phyloP scores from a whole-genome alignment of 2,797 vertebrate species.

The Eulemur albifrons region DNA sequence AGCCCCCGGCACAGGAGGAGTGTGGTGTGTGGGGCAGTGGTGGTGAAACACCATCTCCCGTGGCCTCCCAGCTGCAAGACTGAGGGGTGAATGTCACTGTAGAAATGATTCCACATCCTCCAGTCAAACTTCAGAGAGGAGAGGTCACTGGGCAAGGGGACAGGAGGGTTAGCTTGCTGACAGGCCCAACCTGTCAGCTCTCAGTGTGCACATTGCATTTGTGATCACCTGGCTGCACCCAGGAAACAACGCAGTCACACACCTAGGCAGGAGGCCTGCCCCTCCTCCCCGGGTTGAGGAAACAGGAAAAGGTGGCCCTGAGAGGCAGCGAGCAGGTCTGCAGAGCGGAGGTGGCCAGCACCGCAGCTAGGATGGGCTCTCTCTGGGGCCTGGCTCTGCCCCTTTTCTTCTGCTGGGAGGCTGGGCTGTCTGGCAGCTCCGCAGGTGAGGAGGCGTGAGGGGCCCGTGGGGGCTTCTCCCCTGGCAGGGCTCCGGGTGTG shows the following conservation, averaged over 20 bases:
- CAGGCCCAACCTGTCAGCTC: neutral
- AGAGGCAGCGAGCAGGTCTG: neutral
- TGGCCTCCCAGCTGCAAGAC: neutral
- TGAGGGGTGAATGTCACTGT: neutral
- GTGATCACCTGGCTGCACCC: neutral
- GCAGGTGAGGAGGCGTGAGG: conserved; percentile 47
- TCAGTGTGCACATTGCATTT: neutral
- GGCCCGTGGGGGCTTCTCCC: neutral
- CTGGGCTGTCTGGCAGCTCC: neutral
- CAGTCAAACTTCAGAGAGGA: neutral
- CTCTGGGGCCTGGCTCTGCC: conserved; percentile 22
- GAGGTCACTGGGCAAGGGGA: neutral
- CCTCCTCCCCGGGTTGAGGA: conserved; percentile 39
- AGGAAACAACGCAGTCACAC: conserved; percentile 28
- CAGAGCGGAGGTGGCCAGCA: neutral
- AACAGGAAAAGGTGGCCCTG: conserved; percentile 50
- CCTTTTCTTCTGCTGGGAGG: conserved; percentile 49
- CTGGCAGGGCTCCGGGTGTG: neutral
- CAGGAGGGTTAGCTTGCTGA: neutral
- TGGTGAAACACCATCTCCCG: neutral
- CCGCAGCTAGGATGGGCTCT: conserved; percentile 32
- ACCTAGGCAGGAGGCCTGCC: neutral
- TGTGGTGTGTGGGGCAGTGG: neutral
- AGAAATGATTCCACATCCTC: neutral
- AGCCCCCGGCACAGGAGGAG: neutral